Percentiles rank a stretch among this genome's conserved stretches.
phyloP scores from a whole-genome alignment of 2,888 invertebrate genomes.

The Ditula angustiorana region DNA sequence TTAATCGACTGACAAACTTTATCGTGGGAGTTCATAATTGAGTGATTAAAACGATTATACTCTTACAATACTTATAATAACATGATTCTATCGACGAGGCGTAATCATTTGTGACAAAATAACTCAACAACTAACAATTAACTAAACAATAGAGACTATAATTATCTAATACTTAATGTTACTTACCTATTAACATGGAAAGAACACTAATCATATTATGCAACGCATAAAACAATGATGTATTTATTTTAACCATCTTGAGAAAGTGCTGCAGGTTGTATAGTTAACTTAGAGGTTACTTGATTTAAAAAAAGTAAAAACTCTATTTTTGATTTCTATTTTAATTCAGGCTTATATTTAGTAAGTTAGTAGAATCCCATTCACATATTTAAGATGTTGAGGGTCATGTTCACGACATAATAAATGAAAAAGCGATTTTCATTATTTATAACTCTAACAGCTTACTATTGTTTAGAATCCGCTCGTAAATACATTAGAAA shows the following conservation, averaged over 20 bases:
- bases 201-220: background rate
- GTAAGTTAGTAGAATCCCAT: no score
- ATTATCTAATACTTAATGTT: background rate
- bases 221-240: constrained; percentile 22
- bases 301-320: background rate
- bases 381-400: no score
- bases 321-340: no score
- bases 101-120: constrained; percentile 11
- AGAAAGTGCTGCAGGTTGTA: background rate
- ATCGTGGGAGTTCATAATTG: constrained; percentile 15
- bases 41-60: constrained; percentile 1
- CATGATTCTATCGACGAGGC: constrained; percentile 1
- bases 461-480: constrained; percentile 6
- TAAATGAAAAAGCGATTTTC: no score
- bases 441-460: no score
- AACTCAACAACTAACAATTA: constrained; percentile 13
- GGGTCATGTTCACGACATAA: no score
- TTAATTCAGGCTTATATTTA: no score
- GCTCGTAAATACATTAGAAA: background rate
- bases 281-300: no score
- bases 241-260: background rate
- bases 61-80: background rate
- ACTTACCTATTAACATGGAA: background rate
- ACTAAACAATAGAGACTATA: constrained; percentile 18
- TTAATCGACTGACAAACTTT: constrained; percentile 1